Base-by-base conservation (phyloP, 2,797 vertebrate species). In the Mus minutoides region DNA sequence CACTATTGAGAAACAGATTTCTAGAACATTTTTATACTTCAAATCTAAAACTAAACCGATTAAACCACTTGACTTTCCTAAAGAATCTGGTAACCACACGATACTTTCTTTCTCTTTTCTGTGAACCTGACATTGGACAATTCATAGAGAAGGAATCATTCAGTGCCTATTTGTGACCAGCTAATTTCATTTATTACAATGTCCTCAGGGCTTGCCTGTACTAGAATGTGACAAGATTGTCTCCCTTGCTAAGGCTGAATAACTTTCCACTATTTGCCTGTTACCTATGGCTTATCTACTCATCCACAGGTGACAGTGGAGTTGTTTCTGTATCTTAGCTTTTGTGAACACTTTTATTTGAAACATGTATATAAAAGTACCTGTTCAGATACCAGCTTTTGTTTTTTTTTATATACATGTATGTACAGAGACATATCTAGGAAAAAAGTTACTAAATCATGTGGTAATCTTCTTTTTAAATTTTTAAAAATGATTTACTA, bases 31-130 rank as follows among this genome's bases (percentile, higher is more conserved):
- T 88, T 75, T 56, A 62, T 80, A 37, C 80, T 62, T 14, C 22
- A 73, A 64, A 93, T 49, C 62, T 64, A 40, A 92, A 95, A 92
- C 26, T 60, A 7, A 43, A 54, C 34, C 14, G 22, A 46, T 86
- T 80, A 78, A 88, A 83, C 31, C 79, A n/a, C 1, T 37, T 40
- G 34, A 17, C 17, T 1, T 78, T 52, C 43, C 71, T 1, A 1
- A 78, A 91, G 46, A 5, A 56, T 43, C 60, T 75, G 3, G 3
- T 49, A 49, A 62, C 58, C n/a, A 40, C 6, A 26, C 84, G 73
- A 10, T n/a, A 24, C 58, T 92, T 89, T 71, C 34, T 83, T 13
- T 88, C 71, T 64, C 85, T 95, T 92, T 80, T 64, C 85, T 95
- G 13, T 64, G 67, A 85, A 64, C 40, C n/a, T 31, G 71, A 40